These are phyloP conservation scores for Noctua comes DNA, from an alignment of 2,888 invertebrate genomes.

Conservation along the genomic window DNA sequence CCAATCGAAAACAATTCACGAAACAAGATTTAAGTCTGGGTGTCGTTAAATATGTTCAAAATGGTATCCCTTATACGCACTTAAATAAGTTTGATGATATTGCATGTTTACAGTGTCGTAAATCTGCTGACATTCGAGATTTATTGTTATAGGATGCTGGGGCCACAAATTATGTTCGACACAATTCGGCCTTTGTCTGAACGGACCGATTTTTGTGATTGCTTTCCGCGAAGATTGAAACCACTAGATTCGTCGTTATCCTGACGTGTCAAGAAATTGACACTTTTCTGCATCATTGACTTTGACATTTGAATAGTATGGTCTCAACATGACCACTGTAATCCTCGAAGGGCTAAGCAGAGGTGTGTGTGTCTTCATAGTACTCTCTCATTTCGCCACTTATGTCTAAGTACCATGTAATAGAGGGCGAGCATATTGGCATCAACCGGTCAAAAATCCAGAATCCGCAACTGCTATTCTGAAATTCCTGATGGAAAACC, in stretches of 20 bases:
- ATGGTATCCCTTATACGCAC: conserved; percentile 68
- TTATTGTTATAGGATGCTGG: conserved; percentile 82
- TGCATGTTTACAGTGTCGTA: conserved; percentile 86
- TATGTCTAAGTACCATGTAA: background rate
- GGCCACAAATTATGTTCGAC: conserved; percentile 77
- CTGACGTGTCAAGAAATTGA: background rate
- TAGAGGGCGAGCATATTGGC: background rate
- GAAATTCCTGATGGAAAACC: background rate
- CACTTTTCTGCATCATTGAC: background rate
- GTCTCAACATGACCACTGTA: background rate
- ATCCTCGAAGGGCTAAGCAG: background rate
- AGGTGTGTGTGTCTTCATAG: background rate
- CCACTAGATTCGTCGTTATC: background rate
- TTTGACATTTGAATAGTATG: background rate
- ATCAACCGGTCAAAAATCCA: background rate
- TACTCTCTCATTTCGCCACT: background rate
- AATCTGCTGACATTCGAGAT: conserved; percentile 83
- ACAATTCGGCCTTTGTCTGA: conserved; percentile 76
- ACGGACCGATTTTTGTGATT: conserved; percentile 72
- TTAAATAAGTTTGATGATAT: conserved; percentile 82
- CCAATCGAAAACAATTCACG: conserved; percentile 63
- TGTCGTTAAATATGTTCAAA: conserved; percentile 66
- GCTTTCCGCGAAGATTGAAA: conserved; percentile 48
- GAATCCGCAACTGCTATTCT: background rate
- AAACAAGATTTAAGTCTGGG: conserved; percentile 60